These are phyloP conservation scores for Tineola bisselliella DNA, from an alignment of 2,888 invertebrate species.

Conservation along the genomic window DNA sequence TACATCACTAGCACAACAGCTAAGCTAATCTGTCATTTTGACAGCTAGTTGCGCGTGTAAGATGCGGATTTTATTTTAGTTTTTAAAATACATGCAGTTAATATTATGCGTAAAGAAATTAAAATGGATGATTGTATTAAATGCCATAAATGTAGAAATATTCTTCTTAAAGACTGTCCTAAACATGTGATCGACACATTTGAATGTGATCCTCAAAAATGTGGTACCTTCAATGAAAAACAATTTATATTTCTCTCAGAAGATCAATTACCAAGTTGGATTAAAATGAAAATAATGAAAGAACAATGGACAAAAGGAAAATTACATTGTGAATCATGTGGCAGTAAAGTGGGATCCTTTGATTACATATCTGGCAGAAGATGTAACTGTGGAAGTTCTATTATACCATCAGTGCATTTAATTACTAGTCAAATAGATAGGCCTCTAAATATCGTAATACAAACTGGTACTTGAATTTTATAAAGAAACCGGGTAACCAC, in stretches of 20 bases:
- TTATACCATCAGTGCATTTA: slow-evolving; percentile 70
- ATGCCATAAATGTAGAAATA: slow-evolving; percentile 57
- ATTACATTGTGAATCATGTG: slow-evolving; percentile 70
- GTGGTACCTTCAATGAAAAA: slow-evolving; percentile 38
- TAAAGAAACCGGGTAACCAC: background rate
- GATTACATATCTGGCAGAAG: slow-evolving; percentile 73
- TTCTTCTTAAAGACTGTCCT: slow-evolving; percentile 32
- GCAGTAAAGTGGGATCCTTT: slow-evolving; percentile 71
- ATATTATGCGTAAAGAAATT: too few relatives aligned
- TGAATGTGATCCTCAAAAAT: slow-evolving; percentile 28
- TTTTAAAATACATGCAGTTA: too few relatives aligned
- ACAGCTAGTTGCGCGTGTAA: too few relatives aligned
- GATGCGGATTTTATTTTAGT: too few relatives aligned
- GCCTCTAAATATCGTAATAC: slow-evolving; percentile 27
- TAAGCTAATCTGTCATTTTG: too few relatives aligned
- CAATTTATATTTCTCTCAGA: slow-evolving; percentile 63
- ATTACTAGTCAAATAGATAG: slow-evolving; percentile 72
- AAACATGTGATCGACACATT: slow-evolving; percentile 22
- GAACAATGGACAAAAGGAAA: slow-evolving; percentile 75
- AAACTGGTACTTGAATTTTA: background rate
- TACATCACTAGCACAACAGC: too few relatives aligned
- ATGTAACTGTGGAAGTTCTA: slow-evolving; percentile 65
- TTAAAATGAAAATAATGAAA: slow-evolving; percentile 55
- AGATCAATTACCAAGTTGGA: slow-evolving; percentile 68
- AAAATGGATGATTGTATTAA: slow-evolving; percentile 22